These are phyloP conservation scores for Orestias chungarensis DNA, from an alignment of 2,797 vertebrate species.

Conservation along the genomic window DNA sequence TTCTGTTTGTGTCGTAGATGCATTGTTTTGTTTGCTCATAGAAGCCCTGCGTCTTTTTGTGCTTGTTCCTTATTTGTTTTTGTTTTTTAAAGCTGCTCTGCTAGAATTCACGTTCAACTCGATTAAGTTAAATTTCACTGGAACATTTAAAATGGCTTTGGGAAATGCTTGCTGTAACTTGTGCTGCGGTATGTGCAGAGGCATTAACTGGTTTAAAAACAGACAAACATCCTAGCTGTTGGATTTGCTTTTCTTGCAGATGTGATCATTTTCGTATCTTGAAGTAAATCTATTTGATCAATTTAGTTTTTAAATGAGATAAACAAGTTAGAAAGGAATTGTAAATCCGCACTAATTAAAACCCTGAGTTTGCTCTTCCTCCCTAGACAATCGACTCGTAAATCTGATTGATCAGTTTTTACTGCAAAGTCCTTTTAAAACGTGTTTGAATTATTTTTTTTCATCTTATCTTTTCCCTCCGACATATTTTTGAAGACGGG, in stretches of 20 bases:
- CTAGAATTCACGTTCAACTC: neutral
- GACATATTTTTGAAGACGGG: conserved; percentile 6
- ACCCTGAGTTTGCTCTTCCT: neutral
- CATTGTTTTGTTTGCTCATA: too few species aligned
- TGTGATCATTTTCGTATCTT: conserved; percentile 13
- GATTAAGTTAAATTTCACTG: neutral
- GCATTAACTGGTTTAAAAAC: conserved; percentile 2
- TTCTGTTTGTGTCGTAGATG: too few species aligned
- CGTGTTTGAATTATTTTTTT: conserved; percentile 2
- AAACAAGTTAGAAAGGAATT: neutral
- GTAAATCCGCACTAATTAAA: neutral
- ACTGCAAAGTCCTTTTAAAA: too few species aligned
- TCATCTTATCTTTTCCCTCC: conserved; percentile 10
- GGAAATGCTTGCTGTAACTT: conserved; percentile 5
- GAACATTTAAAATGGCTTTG: conserved; percentile 7
- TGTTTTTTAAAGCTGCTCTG: neutral
- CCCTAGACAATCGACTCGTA: neutral
- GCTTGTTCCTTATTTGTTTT: too few species aligned
- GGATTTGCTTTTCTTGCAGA: conserved; percentile 8
- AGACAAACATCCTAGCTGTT: conserved; percentile 19
- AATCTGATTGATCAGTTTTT: neutral
- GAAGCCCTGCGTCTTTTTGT: neutral
- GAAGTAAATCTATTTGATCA: neutral
- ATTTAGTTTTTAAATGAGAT: neutral
- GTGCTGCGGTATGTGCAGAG: neutral